These are phyloP conservation scores for Mormyrops attenuatus DNA, from an alignment of 2,797 vertebrate genomes.

Conservation along the genomic window DNA sequence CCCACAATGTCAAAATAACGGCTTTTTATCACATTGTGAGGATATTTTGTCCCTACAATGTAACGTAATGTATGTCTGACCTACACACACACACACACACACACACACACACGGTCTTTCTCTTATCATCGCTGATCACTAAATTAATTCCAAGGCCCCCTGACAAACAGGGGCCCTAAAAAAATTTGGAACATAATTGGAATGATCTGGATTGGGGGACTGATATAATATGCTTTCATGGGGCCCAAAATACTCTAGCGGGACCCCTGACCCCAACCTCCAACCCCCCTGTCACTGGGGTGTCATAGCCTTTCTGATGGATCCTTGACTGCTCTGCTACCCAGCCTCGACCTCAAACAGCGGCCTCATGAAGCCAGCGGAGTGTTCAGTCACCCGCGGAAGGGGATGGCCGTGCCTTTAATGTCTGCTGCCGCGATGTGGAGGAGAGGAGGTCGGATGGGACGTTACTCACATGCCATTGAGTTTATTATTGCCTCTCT, in stretches of 20 bases:
- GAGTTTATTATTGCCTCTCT: conserved; percentile 50
- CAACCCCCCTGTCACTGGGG: not conserved
- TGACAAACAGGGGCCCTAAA: not conserved
- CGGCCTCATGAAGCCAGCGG: not conserved
- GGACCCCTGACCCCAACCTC: not conserved
- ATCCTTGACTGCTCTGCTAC: not conserved
- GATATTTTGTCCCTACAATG: not conserved
- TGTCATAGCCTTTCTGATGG: not conserved
- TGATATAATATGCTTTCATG: not conserved
- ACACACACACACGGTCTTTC: not conserved
- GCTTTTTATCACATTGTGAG: not conserved
- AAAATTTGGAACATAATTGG: not conserved
- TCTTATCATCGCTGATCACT: not conserved
- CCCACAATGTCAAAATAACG: not conserved
- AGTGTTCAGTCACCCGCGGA: not conserved
- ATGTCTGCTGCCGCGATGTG: not conserved
- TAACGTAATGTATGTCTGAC: not conserved
- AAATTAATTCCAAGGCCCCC: not conserved
- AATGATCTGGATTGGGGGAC: not conserved
- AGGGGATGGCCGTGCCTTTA: not conserved
- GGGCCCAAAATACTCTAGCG: not conserved
- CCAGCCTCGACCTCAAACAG: not conserved
- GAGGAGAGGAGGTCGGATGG: not conserved
- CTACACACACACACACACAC: not conserved
- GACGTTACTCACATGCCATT: conserved; percentile 43